A percentile compares a stretch with the other conserved stretches of the same genome.
Evolutionary conservation across 2,797 vertebrate genomes (phyloP).

Genomic region (Anas bernieri): DNA sequence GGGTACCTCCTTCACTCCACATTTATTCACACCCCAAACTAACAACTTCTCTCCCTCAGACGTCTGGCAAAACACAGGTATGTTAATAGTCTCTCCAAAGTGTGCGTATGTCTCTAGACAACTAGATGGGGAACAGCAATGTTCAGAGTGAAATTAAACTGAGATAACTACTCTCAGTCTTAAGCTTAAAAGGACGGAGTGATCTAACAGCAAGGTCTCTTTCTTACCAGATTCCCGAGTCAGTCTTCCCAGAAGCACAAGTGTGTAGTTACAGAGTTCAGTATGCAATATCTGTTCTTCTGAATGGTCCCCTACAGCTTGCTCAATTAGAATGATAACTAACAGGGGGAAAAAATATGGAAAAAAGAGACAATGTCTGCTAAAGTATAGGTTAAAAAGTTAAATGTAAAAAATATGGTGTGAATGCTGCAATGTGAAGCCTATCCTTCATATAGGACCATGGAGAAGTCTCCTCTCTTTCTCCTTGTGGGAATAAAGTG

Average conservation of each 20-base stretch:
- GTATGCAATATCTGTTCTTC: neutral
- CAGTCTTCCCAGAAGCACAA: neutral
- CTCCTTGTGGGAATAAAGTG: neutral
- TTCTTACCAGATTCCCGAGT: neutral
- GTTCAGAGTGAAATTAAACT: neutral
- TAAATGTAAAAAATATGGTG: accelerated
- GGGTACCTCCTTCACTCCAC: neutral
- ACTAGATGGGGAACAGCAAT: neutral
- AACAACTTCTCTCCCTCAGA: neutral
- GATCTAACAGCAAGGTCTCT: neutral
- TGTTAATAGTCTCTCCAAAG: neutral
- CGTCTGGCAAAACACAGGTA: neutral
- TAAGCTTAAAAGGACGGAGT: neutral
- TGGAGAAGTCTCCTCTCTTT: neutral
- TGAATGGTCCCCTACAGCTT: neutral
- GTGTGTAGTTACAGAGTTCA: neutral
- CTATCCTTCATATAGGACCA: accelerated
- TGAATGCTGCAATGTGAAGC: neutral
- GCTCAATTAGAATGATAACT: neutral
- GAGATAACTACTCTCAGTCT: neutral
- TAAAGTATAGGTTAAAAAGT: neutral
- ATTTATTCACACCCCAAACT: neutral
- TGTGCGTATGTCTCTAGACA: accelerated
- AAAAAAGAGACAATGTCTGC: neutral
- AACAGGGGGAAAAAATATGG: neutral